Base-by-base conservation (phyloP, 1,140 invertebrate species). In the Temnothorax longispinosus region DNA sequence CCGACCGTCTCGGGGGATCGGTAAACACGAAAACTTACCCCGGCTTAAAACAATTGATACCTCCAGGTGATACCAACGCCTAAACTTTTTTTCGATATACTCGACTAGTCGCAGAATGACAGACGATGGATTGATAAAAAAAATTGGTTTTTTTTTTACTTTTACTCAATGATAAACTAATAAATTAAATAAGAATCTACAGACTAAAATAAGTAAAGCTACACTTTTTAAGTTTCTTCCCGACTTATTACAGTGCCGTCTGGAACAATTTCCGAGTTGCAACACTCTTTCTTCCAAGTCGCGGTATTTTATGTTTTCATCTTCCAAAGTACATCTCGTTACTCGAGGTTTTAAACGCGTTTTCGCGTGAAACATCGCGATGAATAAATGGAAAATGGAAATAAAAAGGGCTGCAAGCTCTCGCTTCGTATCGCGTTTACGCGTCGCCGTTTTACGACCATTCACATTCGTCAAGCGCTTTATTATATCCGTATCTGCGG, bases 1-100 rank as follows among this genome's bases (percentile, higher is more conserved):
- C 44, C 72, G 32, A 56, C 32, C 52, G 76, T 67, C 86, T 87
- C 89, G 47, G 21, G 86, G 89, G 86, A 35, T 88, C 89, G 62
- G 88, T 81, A 64, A 85, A 85, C 56, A 65, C 65, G 75, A 74
- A 81, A 90, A 90, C 86, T 88, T 76, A 3, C 15, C 80, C 27
- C 54, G n/a, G 58, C 74, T 89, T 90, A 71, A 85, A 85, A 89
- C 89, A 90, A 90, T 88, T 85, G 88, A 90, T 90, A 82, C 88
- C 56, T 58, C 44, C 54, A 32, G 60, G 69, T 69, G 88, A 71
- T 80, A 80, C 52, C 75, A 65, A 58, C 62, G 27, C 47, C 67
- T 54, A 75, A 90, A 89, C 85, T 87, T 85, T 80, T 78, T 76
- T 77, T 88, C 75, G 38, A 90, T 85, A 85, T 56, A 82, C 80